Evolutionary conservation across 2,888 invertebrate genomes (phyloP).

Genomic region (Tetanocera ferruginea): DNA sequence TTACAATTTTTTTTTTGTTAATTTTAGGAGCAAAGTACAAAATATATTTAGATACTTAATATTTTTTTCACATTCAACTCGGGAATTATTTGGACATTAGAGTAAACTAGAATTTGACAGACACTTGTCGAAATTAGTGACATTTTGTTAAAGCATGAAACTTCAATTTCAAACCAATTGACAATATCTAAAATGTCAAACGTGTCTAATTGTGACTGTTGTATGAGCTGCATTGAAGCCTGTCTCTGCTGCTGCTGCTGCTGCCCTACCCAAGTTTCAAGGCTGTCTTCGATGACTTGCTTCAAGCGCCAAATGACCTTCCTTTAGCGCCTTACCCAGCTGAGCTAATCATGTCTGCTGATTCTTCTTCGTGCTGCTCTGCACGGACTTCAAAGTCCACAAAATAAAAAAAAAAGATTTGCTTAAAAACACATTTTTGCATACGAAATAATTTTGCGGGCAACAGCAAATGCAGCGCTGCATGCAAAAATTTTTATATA

Average conservation of each 20-base stretch:
- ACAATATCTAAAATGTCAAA: not conserved
- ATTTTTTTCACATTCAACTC: too few relatives aligned
- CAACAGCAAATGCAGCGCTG: slow-evolving; percentile 5
- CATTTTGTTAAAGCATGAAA: too few relatives aligned
- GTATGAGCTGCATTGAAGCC: not conserved
- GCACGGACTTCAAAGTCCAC: too few relatives aligned
- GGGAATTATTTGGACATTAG: too few relatives aligned
- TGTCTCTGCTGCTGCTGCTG: not conserved
- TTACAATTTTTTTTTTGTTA: too few relatives aligned
- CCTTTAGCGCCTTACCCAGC: slow-evolving; percentile 3
- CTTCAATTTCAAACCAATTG: too few relatives aligned
- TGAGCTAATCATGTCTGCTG: not conserved
- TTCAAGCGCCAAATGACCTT: slow-evolving; percentile 38
- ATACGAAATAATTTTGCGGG: slow-evolving; percentile 37
- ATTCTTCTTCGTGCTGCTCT: not conserved
- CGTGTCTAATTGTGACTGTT: not conserved
- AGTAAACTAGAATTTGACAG: not conserved
- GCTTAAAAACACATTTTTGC: slow-evolving; percentile 45
- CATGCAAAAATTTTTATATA: slow-evolving; percentile 17
- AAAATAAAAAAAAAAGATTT: slow-evolving; percentile 36
- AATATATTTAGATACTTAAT: too few relatives aligned
- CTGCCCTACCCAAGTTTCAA: slow-evolving; percentile 46
- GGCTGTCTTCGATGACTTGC: slow-evolving; percentile 38
- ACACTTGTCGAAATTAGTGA: not conserved
- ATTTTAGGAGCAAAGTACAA: too few relatives aligned